Evolutionary conservation across 2,888 invertebrate genomes (phyloP), one percentile per base, ranked within the genome.

Genomic region (Aproaerema taeniolella): DNA sequence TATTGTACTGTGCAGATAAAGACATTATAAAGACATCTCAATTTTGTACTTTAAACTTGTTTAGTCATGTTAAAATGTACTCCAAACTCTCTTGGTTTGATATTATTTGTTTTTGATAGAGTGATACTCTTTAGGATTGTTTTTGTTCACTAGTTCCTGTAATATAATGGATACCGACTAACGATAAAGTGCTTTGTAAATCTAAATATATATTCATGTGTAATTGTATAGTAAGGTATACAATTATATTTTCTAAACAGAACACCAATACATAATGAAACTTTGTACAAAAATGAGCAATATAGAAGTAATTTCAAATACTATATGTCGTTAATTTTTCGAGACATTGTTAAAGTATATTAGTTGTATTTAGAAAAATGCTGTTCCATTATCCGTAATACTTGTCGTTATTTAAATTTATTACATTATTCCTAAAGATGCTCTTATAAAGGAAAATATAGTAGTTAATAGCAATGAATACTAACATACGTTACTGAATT

Each of bases 281-380:
- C 83, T 81, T 83, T 85, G 86, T 86, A 86, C 86, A 86, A 86
- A 85, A 67, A 80, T 70, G 73, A 86, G 86, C 86, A 86, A 86
- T 86, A 86, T 86, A 85, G 80, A 69, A 68, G 53, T 70, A 68
- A 75, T 69, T 78, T 77, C 61, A 70, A 74, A 67, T 68, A 69
- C 67, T 66, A 71, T 75, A 55, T 64, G 59, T 73, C 66, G 72
- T 78, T 79, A 71, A 68, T 76, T 77, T 78, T 69, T 77, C 54
- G 58, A 62, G 61, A 67, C 61, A 76, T 76, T 82, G 77, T 75
- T 81, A 81, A 72, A 78, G 67, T 58, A 63, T 69, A 70, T 73
- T 75, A 76, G 71, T 74, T 73, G 61, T 77, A 74, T 67, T 66
- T 70, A 74, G 37, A 37, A 33, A 32, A 37, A 38, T 25, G 40